Base-by-base conservation (phyloP, 2,888 invertebrate genomes). In the Metopia argyrocephala region DNA sequence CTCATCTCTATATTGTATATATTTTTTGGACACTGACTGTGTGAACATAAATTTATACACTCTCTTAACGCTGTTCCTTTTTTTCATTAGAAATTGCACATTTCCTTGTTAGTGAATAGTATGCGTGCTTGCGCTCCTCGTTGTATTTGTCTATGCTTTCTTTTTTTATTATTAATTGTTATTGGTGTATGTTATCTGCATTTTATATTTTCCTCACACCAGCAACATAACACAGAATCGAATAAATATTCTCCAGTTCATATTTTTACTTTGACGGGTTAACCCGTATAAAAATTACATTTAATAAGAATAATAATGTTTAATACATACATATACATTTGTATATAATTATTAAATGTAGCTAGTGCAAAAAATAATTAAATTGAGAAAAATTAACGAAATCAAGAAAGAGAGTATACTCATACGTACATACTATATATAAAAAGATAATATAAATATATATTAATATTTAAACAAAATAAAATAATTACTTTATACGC, bases 181-280 rank as follows among this genome's bases (percentile, higher is more conserved):
- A 48, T 80, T 71, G 76, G 73, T 76, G 79, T 68, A 73, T 81
- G 82, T 84, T 84, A 84, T 84, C 84, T 83, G 80, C 83, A 83
- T 78, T 83, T 82, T 76, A 59, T 78, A 61, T 76, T 76, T 82
- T 82, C 82, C 76, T 79, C 76, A 74, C 69, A 74, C 74, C 65
- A 76, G 69, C 70, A 56, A 74, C 78, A 70, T 59, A 74, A 81
- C 56, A 62, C 68, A 70, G 69, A 76, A 73, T 68, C 52, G 57
- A 66, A 69, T 50, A 52, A 70, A 68, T 74, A 62, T 70, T 81
- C 78, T 75, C 78, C 81, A 81, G 81, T 81, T 81, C 70, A 74
- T 66, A 74, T 74, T 78, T 75, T 81, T 54, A 70, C 78, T 78
- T 70, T 62, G 81, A 66, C 65, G 74, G 70, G 78, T 81, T 78